A percentile compares a stretch with the other conserved stretches of the same genome.
Evolutionary conservation across 1,140 invertebrate species (phyloP).

Genomic region (Calosoma granatense): DNA sequence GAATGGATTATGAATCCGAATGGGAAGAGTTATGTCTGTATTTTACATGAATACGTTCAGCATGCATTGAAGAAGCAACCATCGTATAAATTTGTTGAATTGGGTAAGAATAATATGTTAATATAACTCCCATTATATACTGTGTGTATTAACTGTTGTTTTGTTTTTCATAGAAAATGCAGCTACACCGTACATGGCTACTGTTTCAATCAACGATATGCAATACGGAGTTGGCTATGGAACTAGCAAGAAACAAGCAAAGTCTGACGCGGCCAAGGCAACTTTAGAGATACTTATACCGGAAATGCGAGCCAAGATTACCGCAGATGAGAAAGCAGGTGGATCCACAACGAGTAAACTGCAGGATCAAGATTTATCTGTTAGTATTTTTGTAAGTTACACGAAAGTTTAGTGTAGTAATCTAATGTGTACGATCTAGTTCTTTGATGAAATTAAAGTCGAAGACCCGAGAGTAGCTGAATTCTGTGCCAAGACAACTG

Average conservation of each 20-base stretch:
- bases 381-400: conserved; percentile 28
- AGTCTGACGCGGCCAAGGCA: conserved; percentile 79
- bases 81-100: conserved; percentile 84
- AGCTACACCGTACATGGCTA: conserved; percentile 84
- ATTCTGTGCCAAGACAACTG: conserved; percentile 88
- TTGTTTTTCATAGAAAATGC: conserved; percentile 65
- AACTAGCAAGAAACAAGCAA: conserved; percentile 90
- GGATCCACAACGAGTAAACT: conserved; percentile 35
- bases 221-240: conserved; percentile 88
- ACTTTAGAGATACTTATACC: conserved; percentile 90
- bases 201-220: conserved; percentile 83
- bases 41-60: conserved; percentile 93
- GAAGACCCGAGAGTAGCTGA: conserved; percentile 89
- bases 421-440: conserved; percentile 46
- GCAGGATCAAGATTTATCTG: conserved; percentile 50
- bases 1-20: conserved; percentile 90
- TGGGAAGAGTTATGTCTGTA: conserved; percentile 92
- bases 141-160: conserved; percentile 2
- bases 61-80: conserved; percentile 89
- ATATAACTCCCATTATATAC: conserved; percentile 10
- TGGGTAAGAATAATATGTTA: conserved; percentile 47
- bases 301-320: conserved; percentile 75
- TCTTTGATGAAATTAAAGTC: conserved; percentile 88
- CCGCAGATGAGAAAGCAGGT: conserved; percentile 44
- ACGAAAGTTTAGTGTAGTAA: too few species aligned